Percentiles rank a stretch among this genome's conserved stretches.
These are phyloP conservation scores for Notothenia coriiceps DNA, from an alignment of 2,113 vertebrate species.

Conservation along the genomic window DNA sequence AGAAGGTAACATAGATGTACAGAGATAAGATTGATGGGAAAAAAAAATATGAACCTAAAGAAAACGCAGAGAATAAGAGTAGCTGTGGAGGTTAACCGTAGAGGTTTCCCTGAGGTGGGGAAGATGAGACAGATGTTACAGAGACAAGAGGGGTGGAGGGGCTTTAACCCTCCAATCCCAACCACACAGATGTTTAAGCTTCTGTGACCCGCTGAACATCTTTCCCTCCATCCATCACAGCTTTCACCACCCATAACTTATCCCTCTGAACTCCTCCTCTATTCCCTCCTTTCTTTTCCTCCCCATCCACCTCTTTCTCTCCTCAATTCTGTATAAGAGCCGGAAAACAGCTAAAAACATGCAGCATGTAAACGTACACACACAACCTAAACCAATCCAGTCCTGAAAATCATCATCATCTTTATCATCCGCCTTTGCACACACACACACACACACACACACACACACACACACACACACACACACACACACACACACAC, in stretches of 20 bases:
- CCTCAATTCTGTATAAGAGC: not conserved
- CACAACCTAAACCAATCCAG: constrained; percentile 5
- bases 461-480: no score
- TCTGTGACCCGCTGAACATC: not conserved
- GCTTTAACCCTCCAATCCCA: constrained; percentile 20
- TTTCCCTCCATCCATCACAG: constrained; percentile 1
- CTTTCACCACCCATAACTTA: not conserved
- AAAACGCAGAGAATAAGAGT: not conserved
- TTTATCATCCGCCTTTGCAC: not conserved
- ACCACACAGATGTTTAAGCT: constrained; percentile 59
- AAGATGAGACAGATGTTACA: constrained; percentile 47
- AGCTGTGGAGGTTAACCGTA: not conserved
- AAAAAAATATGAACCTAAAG: not conserved
- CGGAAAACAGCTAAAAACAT: constrained; percentile 1
- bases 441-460: not conserved
- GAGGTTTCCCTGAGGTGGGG: constrained; percentile 7
- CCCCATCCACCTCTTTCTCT: constrained; percentile 5
- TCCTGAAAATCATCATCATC: constrained; percentile 20
- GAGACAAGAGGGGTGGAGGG: not conserved
- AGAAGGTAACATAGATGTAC: not conserved
- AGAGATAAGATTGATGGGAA: not conserved
- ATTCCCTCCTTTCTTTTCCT: not conserved
- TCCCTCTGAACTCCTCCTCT: not conserved
- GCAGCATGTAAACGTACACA: not conserved
- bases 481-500: no score